Evolutionary conservation across 2,113 vertebrate genomes (phyloP), one percentile per base, ranked within the genome.

Genomic region (Cynocephalus volans): DNA sequence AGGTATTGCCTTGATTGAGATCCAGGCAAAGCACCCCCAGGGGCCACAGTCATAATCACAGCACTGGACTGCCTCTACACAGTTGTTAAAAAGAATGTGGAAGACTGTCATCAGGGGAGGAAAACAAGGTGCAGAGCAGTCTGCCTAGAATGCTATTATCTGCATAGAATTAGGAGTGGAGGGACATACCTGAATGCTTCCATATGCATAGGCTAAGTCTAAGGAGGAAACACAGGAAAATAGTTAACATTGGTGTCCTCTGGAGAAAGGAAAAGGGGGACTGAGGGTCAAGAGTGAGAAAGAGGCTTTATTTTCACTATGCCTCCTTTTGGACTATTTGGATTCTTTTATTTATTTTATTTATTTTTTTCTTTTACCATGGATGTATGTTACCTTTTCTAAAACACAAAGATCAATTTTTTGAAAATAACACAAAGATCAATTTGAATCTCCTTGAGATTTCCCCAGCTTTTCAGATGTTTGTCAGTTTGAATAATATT

Each of bases 361-460:
- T 41, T 41, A 41, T 41, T 3, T 41, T 24, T 87, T 95, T 60
- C 45, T 75, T 62, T 26, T 45, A 81, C 45, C 21, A 1, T 56
- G n/a, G 4, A 62, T 83, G 13, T 21, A n/a, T 69, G 24, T 62
- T 80, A 72, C 5, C 26, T 96, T 96, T 90, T 76, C 81, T 94
- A 70, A 90, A 62, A 64, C 21, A 67, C 60, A 54, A 15, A 75
- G 1, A 80, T 65, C 33, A 10, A 21, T 88, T 64, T 48, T 64
- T 64, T 24, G 31, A 77, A 36, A 21, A 21, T 50, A 91, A 60
- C n/a, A 12, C 48, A 28, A 24, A 31, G 54, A 86, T 56, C 31
- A 31, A 9, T 48, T 83, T 64, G 41, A n/a, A 60, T 93, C 56
- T 92, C 77, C 56, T 52, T 90, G 73, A 48, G 72, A 80, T 48